These are phyloP conservation scores for Pangasius mekongensis DNA, from an alignment of 2,797 vertebrate genomes.

Conservation along the genomic window DNA sequence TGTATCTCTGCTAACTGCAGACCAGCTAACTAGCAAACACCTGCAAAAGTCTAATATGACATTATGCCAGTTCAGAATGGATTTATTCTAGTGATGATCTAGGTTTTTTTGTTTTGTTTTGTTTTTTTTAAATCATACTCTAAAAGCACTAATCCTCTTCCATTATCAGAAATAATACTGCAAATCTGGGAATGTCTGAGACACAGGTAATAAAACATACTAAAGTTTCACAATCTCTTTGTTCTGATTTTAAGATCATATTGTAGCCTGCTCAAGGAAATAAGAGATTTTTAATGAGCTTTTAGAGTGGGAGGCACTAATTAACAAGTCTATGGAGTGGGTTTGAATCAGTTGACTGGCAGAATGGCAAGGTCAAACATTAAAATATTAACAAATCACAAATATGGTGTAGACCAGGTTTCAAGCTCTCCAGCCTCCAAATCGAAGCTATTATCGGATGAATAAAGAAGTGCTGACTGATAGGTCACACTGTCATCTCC, in stretches of 20 bases:
- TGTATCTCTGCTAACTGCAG: not conserved
- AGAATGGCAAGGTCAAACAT: not conserved
- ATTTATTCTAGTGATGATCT: not conserved
- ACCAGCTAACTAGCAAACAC: not conserved
- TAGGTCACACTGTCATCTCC: not conserved
- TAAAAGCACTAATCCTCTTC: constrained; percentile 35
- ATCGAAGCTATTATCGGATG: not conserved
- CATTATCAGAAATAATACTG: constrained; percentile 33
- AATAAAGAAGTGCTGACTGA: not conserved
- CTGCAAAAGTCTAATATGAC: not conserved
- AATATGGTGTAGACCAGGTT: not conserved
- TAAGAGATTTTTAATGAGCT: not conserved
- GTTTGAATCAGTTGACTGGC: not conserved
- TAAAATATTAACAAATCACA: not conserved
- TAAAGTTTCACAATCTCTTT: not conserved
- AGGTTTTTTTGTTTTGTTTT: not conserved
- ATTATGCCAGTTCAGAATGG: not conserved
- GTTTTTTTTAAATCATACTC: constrained; percentile 1
- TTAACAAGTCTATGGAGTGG: not conserved
- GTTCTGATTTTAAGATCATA: not conserved
- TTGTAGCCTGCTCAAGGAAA: not conserved
- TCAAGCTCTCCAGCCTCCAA: not conserved
- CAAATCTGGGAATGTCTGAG: not conserved
- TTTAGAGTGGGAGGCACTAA: not conserved
- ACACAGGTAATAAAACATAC: not conserved